These are phyloP conservation scores for Glomeris marginata DNA, from an alignment of 2,888 invertebrate genomes.

Conservation along the genomic window DNA sequence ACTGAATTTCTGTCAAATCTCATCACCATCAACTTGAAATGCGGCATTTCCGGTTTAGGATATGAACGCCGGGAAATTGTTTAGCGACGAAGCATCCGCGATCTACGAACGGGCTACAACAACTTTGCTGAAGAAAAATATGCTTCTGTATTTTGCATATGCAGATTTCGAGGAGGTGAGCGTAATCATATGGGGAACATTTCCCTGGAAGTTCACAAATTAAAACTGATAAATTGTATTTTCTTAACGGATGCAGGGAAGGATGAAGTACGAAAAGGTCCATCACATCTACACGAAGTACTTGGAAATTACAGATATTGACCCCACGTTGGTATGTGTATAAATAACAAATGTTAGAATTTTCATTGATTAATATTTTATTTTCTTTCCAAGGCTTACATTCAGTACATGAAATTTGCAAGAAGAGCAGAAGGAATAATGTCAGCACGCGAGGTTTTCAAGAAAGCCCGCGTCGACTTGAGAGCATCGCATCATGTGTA, in stretches of 20 bases:
- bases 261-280: slow-evolving; percentile 90
- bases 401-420: slow-evolving; percentile 99
- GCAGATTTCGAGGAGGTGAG: slow-evolving; percentile 88
- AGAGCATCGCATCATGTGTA: slow-evolving; percentile 78
- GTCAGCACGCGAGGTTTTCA: slow-evolving; percentile 86
- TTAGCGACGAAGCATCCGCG: slow-evolving; percentile 86
- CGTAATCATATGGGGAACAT: background rate
- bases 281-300: slow-evolving; percentile 90
- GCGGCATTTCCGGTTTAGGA: slow-evolving; percentile 43
- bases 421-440: slow-evolving; percentile 95
- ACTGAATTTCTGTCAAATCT: background rate
- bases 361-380: background rate
- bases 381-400: slow-evolving; percentile 53
- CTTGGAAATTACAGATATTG: slow-evolving; percentile 72
- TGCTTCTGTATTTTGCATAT: slow-evolving; percentile 91
- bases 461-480: slow-evolving; percentile 80
- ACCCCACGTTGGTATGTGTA: slow-evolving; percentile 71
- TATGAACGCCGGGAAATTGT: slow-evolving; percentile 76
- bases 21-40: background rate
- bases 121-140: slow-evolving; percentile 75
- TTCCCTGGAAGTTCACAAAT: too few relatives aligned
- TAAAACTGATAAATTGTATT: background rate
- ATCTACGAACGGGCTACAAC: slow-evolving; percentile 90
- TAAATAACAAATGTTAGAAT: background rate
- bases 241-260: slow-evolving; percentile 39